phyloP scores from a whole-genome alignment of 2,797 vertebrate species.

The Phrynocephalus forsythii region DNA sequence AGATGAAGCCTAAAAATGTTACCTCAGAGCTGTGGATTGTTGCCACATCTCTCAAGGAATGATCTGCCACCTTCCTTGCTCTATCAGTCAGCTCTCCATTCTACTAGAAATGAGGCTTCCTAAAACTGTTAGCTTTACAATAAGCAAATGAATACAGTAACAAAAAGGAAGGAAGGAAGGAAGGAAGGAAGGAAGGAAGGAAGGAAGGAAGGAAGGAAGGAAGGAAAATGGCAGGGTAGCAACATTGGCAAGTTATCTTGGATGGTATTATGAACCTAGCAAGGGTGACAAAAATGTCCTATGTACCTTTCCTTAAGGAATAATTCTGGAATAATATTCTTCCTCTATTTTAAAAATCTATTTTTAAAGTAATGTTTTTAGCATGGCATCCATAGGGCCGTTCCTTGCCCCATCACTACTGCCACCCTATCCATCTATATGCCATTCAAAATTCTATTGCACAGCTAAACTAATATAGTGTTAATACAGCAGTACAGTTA shows the following conservation, averaged over 20 bases:
- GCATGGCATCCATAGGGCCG: too few relatives aligned
- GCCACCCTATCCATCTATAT: too few relatives aligned
- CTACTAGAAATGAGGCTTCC: background rate
- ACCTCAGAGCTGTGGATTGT: background rate
- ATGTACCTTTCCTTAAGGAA: background rate
- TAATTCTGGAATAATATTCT: background rate
- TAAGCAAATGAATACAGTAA: background rate
- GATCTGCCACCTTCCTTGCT: background rate
- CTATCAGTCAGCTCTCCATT: background rate
- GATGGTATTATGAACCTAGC: background rate
- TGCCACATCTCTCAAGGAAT: background rate
- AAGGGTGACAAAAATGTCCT: background rate
- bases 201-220: too few relatives aligned
- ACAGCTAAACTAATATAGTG: too few relatives aligned
- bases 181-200: too few relatives aligned
- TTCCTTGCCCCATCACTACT: too few relatives aligned
- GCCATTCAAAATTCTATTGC: too few relatives aligned
- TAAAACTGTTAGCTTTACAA: slow-evolving; percentile 3
- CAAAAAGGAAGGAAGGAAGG: background rate
- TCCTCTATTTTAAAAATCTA: background rate
- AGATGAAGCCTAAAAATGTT: background rate
- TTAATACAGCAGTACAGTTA: too few relatives aligned
- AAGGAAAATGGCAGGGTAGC: background rate
- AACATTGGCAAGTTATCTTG: background rate
- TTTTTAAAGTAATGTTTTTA: too few relatives aligned